phyloP scores from a whole-genome alignment of 2,888 invertebrate species.

The Graphium colonna region DNA sequence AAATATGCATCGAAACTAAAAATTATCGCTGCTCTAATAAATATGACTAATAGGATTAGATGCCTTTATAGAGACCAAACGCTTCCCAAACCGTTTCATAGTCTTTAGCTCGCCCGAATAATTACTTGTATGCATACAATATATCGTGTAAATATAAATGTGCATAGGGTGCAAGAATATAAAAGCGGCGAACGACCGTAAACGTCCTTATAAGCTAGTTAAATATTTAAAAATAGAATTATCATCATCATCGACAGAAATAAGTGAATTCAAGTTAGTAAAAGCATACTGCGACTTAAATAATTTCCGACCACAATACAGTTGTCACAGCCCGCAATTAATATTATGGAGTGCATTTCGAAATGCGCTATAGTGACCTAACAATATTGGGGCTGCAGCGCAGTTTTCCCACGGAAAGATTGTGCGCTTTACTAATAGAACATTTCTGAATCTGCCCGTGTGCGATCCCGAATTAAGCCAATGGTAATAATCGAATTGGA shows the following conservation, averaged over 20 bases:
- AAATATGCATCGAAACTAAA: conserved; percentile 4
- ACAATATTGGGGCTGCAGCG: neutral
- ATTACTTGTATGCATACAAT: conserved; percentile 1
- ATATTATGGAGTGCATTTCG: neutral
- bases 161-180: conserved; percentile 12
- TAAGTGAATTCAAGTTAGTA: no score
- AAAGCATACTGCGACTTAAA: neutral
- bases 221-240: no score
- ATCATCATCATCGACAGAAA: no score
- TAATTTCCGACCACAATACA: neutral
- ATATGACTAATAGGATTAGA: conserved; percentile 12
- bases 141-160: conserved; percentile 4
- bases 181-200: conserved; percentile 10
- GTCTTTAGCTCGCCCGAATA: conserved; percentile 4
- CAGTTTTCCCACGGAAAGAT: no score
- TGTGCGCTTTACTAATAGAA: no score
- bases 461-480: neutral
- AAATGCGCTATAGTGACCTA: neutral
- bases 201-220: no score
- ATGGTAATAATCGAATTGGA: neutral
- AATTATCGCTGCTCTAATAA: conserved; percentile 2
- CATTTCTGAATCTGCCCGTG: no score
- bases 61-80: neutral
- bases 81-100: neutral
- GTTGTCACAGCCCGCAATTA: neutral